phyloP scores from a whole-genome alignment of 2,888 invertebrate genomes.

The Heliconius erato region DNA sequence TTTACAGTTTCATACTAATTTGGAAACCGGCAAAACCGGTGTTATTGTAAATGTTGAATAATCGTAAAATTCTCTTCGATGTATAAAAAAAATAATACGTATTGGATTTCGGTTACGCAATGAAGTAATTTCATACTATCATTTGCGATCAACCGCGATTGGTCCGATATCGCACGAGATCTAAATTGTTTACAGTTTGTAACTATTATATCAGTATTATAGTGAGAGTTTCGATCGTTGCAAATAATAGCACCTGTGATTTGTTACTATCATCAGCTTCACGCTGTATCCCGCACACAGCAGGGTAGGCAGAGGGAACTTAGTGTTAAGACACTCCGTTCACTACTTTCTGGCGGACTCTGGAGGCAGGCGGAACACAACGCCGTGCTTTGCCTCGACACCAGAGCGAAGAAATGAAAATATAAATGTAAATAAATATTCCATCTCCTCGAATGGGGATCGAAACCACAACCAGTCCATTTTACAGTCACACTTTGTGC shows the following conservation, averaged over 20 bases:
- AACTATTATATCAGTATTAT: constrained; percentile 31
- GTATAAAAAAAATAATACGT: neutral
- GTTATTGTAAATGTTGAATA: constrained; percentile 14
- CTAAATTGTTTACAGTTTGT: constrained; percentile 26
- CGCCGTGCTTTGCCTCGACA: too few relatives aligned
- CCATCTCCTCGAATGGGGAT: too few relatives aligned
- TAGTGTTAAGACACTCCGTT: too few relatives aligned
- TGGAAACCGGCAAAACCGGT: constrained; percentile 12
- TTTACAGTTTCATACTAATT: neutral
- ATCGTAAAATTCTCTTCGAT: neutral
- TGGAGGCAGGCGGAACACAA: too few relatives aligned
- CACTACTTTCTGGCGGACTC: too few relatives aligned
- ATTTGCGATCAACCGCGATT: constrained; percentile 26
- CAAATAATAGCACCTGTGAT: constrained; percentile 64
- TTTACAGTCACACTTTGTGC: too few relatives aligned
- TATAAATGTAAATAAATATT: too few relatives aligned
- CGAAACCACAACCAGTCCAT: too few relatives aligned
- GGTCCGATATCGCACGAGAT: constrained; percentile 23
- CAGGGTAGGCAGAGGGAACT: too few relatives aligned
- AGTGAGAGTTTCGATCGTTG: constrained; percentile 19
- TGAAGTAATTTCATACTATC: neutral
- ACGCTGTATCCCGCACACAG: too few relatives aligned
- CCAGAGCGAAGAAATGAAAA: too few relatives aligned
- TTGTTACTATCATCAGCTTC: constrained; percentile 70
- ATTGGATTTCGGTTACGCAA: constrained; percentile 1